Base-by-base conservation (phyloP, 1,140 invertebrate species). In the Drosophila azteca region DNA sequence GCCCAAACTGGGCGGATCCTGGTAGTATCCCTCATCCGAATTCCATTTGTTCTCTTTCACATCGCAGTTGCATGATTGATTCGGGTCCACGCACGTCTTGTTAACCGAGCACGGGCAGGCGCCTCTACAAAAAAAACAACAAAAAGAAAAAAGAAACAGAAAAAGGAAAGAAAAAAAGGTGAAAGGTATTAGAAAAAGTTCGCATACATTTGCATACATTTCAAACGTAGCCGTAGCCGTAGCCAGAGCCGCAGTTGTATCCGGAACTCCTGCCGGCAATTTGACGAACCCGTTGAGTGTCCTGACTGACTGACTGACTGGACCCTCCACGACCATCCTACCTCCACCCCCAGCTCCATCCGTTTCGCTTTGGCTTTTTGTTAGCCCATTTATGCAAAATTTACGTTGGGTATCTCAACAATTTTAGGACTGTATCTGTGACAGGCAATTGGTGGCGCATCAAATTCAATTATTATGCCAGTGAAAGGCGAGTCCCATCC, bases 51-150 rank as follows among this genome's bases (percentile, higher is more conserved):
- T 95, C 80, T 97, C 95, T 49, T 95, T 95, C 1, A 95, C 94
- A 76, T 96, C 95, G 91, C 97, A 99, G 84, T 98, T 98, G 91
- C 97, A 99, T 51, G 95, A 95, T 78, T 96, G 94, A 51, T 95
- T 95, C 20, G 95, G 94, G 90, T 96, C 95, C 13, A 95, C 94
- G 92, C 97, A 98, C 13, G 95, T 96, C 85, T 95, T 94, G 77
- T 95, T 96, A 53, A 95, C 94, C 91, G 94, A 93, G 90, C 94
- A 94, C 9, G 94, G 94, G 81, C 94, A 95, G 67, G 94, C 94
- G 41, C 94, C 94, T 92, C 94, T 95, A 85, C 50, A 46, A 22
- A 54, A 49, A 55, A n/a, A n/a, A n/a, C n/a, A n/a, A n/a, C n/a
- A n/a, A n/a, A n/a, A n/a, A n/a, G n/a, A n/a, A n/a, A 52, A 24